Evolutionary conservation across 2,113 vertebrate genomes (phyloP).

Genomic region (Clarias gariepinus): DNA sequence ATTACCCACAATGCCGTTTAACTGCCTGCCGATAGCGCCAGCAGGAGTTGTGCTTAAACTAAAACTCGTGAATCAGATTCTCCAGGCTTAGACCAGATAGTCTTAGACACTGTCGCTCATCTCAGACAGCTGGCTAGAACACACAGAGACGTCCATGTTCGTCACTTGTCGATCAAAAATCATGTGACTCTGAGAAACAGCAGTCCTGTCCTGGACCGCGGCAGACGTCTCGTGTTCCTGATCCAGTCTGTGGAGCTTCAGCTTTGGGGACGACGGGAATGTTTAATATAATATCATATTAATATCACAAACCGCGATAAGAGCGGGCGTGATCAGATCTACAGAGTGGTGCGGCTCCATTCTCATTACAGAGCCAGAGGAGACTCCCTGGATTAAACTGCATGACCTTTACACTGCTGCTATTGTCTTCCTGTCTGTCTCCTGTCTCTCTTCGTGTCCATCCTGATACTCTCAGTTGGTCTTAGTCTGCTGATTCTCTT

Average conservation of each 20-base stretch:
- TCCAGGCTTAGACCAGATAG: background rate
- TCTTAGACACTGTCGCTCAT: background rate
- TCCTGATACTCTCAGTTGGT: background rate
- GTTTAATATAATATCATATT: background rate
- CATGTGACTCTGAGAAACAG: background rate
- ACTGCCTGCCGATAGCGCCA: background rate
- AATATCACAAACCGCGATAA: background rate
- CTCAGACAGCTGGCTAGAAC: background rate
- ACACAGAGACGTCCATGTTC: background rate
- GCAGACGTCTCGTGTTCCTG: background rate
- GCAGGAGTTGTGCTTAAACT: background rate
- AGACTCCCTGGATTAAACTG: background rate
- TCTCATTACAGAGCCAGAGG: background rate
- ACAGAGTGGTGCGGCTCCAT: background rate
- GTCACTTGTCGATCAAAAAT: background rate
- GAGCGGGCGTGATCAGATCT: background rate
- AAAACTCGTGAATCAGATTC: background rate
- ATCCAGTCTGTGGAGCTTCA: background rate
- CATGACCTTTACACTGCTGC: background rate
- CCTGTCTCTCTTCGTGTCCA: background rate
- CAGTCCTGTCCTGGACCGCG: background rate
- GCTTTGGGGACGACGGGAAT: background rate
- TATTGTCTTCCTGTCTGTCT: background rate
- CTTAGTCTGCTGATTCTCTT: background rate
- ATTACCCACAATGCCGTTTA: background rate